A percentile compares a stretch with the other conserved stretches of the same genome.
Evolutionary conservation across 2,888 invertebrate species (phyloP).

Genomic region (Platycnemis pennipes): DNA sequence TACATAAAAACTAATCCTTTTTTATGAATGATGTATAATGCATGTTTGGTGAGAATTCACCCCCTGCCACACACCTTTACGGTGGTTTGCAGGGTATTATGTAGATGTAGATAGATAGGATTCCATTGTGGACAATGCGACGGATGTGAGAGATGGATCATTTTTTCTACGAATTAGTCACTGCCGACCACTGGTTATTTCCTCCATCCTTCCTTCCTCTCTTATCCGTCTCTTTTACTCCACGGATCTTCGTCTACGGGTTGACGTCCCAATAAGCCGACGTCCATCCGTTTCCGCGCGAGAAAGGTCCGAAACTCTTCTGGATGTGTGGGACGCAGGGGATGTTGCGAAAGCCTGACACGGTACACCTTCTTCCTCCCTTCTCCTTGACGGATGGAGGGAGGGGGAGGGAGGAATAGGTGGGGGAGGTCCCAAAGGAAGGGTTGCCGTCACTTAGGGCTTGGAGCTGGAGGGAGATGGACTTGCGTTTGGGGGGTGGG

Average conservation of each 20-base stretch:
- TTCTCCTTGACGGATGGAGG: not conserved
- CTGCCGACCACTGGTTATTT: not conserved
- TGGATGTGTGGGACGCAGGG: not conserved
- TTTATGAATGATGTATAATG: too few relatives aligned
- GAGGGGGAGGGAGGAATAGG: not conserved
- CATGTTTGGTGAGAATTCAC: too few relatives aligned
- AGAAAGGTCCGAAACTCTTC: not conserved
- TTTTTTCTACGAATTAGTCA: not conserved
- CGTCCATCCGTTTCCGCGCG: not conserved
- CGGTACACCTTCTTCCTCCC: not conserved
- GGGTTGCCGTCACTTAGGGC: not conserved
- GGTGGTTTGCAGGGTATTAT: too few relatives aligned
- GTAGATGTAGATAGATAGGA: too few relatives aligned
- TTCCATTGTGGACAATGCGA: not conserved
- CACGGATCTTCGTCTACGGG: not conserved
- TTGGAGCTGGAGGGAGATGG: not conserved
- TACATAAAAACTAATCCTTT: too few relatives aligned
- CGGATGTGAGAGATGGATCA: not conserved
- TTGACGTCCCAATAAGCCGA: slow-evolving; percentile 14
- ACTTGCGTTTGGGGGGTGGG: not conserved
- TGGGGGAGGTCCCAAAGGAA: not conserved
- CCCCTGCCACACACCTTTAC: too few relatives aligned
- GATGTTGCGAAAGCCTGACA: not conserved
- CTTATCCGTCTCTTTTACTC: not conserved
- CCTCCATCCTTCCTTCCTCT: not conserved